Percentiles rank a stretch among this genome's conserved stretches.
These are phyloP conservation scores for Aleiodes leptofemur DNA, from an alignment of 2,888 invertebrate species.

Conservation along the genomic window DNA sequence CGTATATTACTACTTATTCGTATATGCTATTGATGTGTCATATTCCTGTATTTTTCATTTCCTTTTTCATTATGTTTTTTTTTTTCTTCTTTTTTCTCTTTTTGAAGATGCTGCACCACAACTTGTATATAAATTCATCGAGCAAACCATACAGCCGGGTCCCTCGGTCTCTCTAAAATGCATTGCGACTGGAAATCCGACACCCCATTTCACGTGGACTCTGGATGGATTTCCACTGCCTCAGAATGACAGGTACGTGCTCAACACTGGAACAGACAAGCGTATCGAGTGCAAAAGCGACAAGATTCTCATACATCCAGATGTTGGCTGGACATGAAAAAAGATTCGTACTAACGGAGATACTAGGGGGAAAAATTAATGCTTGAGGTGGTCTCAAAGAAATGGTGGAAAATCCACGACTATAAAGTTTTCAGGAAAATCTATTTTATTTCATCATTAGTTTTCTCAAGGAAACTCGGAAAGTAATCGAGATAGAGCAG, in stretches of 20 bases:
- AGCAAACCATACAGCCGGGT: slow-evolving; percentile 93
- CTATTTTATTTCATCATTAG: too few relatives aligned
- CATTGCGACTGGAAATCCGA: slow-evolving; percentile 95
- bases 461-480: too few relatives aligned
- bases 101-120: slow-evolving; percentile 74
- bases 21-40: neutral
- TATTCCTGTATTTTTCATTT: neutral
- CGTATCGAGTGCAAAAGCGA: slow-evolving; percentile 28
- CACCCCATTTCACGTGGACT: slow-evolving; percentile 94
- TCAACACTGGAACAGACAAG: slow-evolving; percentile 16
- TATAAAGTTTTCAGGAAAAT: too few relatives aligned
- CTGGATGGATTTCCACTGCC: slow-evolving; percentile 92
- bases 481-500: too few relatives aligned
- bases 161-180: slow-evolving; percentile 94
- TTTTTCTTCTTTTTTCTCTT: slow-evolving; percentile 1
- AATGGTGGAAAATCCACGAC: neutral
- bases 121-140: slow-evolving; percentile 92
- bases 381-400: neutral
- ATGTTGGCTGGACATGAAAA: neutral
- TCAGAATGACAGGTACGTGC: slow-evolving; percentile 77
- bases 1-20: slow-evolving; percentile 2
- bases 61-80: slow-evolving; percentile 4
- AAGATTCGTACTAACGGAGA: neutral
- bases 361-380: neutral
- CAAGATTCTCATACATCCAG: slow-evolving; percentile 7